Base-by-base conservation (phyloP, 92 coral and sea anemone genomes). In the Zoanthus gigantus region DNA sequence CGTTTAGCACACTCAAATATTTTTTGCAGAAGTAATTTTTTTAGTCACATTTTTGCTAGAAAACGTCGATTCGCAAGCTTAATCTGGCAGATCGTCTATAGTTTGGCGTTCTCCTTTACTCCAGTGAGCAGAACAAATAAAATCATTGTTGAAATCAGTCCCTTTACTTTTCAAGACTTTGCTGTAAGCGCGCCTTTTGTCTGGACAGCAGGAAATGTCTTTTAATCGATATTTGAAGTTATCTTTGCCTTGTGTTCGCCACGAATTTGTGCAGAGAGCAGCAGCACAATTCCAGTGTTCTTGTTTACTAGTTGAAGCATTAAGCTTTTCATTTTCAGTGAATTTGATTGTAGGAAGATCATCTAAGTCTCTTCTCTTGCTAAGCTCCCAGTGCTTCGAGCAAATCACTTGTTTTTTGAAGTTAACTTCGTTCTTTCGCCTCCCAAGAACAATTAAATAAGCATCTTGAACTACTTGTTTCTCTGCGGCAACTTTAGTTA, bases 241-340 rank as follows among this genome's bases (percentile, higher is more conserved):
- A 57, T 60, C 37, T 60, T 88, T 75, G 83, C 58, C 58, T 74
- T 79, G 42, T 15, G 92, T 88, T 42, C 94, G 77, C 88, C 94
- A 92, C 53, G 94, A 92, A 88, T 88, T 91, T 2, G 81, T 88
- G 61, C 88, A 88, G 47, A 91, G 73, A 29, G 74, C 88, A 37
- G 89, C 92, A 60, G 92, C 88, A 76, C 90, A 90, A 81, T 90
- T 56, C 90, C 88, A 90, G 90, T 87, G 90, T 61, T 91, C 90
- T 87, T 87, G 34, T 81, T 77, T 86, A 30, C 53, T 60, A 14
- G 74, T 32, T 66, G 77, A 42, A 11, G 76, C 32, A 47, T 37
- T 13, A 37, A 74, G 31, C 72, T 76, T 77, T 28, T 52, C 81
- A 57, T 17, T 50, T 29, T 88, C 91, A 0, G 91, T 88, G 31